phyloP scores from a whole-genome alignment of 2,113 vertebrate genomes.

The Actenoides hombroni region DNA sequence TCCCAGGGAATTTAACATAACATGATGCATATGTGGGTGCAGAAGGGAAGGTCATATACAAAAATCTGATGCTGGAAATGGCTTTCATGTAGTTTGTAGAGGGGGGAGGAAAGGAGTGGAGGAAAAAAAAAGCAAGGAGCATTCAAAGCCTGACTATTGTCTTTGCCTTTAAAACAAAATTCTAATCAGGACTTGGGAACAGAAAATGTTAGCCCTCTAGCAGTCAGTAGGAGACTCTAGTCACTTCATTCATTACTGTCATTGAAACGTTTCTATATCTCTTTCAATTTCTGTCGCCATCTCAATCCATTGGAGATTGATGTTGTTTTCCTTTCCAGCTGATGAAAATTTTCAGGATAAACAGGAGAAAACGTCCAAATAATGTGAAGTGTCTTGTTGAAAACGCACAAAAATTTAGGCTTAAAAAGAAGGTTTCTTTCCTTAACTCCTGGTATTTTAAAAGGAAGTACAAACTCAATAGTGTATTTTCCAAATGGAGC shows the following conservation, averaged over 20 bases:
- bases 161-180: background rate
- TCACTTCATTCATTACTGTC: background rate
- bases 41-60: background rate
- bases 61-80: background rate
- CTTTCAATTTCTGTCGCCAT: background rate
- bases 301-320: background rate
- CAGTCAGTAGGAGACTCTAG: background rate
- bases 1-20: background rate
- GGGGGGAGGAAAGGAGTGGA: background rate
- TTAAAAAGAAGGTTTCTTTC: background rate
- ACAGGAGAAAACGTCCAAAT: background rate
- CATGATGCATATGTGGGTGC: background rate
- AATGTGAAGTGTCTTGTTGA: background rate
- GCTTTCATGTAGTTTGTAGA: background rate
- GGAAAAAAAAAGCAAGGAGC: background rate
- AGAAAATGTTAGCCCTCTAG: background rate
- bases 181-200: background rate
- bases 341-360: background rate
- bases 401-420: background rate
- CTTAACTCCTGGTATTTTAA: slow-evolving; percentile 7
- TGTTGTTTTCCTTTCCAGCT: background rate
- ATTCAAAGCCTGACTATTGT: background rate
- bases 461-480: background rate
- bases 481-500: background rate
- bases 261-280: background rate